Conservation (phyloP, 2,797 vertebrate species). For the Cottoperca gobio region DNA sequence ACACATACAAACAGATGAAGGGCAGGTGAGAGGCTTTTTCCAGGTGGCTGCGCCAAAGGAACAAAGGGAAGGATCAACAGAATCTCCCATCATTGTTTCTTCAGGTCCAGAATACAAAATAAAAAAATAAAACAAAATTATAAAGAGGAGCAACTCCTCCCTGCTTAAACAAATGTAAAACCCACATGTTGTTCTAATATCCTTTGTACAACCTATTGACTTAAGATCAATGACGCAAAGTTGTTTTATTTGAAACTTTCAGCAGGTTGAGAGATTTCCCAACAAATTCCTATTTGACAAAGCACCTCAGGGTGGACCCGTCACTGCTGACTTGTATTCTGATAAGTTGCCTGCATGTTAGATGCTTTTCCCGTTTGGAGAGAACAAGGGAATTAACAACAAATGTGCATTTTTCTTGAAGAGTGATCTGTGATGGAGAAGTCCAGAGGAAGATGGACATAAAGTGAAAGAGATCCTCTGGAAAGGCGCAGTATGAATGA, state of each 20-base stretch:
- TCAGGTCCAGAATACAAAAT: conserved; percentile 32
- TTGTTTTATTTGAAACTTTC: conserved; percentile 12
- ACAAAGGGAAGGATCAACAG: conserved; percentile 54
- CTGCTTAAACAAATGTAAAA: conserved; percentile 66
- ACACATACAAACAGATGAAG: conserved; percentile 35
- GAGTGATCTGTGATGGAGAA: conserved; percentile 16
- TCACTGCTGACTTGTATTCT: neutral
- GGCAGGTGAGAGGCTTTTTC: conserved; percentile 56
- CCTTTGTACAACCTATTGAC: conserved; percentile 28
- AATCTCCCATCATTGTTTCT: conserved; percentile 51
- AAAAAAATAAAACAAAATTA: no score
- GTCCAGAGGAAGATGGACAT: neutral
- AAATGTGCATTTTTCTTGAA: neutral
- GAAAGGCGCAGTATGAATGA: neutral
- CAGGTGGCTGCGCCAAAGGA: conserved; percentile 28
- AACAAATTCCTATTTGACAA: conserved; percentile 9
- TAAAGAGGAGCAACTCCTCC: conserved; percentile 59
- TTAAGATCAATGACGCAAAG: conserved; percentile 18
- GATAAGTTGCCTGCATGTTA: neutral
- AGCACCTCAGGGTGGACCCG: neutral
- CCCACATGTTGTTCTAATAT: conserved; percentile 6
- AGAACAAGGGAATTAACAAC: neutral
- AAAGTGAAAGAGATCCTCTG: conserved; percentile 3
- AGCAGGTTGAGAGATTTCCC: conserved; percentile 18
- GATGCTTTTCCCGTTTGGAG: neutral